Evolutionary conservation across 2,797 vertebrate species (phyloP), one percentile per base, ranked within the genome.

Genomic region (Margarornis squamiger): DNA sequence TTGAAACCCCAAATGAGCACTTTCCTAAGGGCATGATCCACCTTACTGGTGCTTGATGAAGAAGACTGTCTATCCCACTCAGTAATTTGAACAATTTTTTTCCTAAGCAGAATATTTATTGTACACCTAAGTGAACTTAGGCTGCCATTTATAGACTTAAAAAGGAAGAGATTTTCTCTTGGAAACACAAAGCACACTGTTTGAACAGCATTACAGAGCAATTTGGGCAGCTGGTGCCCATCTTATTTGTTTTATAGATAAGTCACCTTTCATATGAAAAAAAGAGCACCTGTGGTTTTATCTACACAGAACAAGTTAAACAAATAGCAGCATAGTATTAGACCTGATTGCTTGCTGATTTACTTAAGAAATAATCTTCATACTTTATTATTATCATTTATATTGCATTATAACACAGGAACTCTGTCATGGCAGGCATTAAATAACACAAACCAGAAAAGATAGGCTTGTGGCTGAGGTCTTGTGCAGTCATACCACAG

Each of bases 231-330:
- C 94, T 96, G 95, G 86, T 17, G 13, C 78, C 67, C 91, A 94
- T 71, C 34, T 82, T 91, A 92, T 95, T 97, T 95, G 91, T 86
- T 96, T 96, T 95, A 89, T 65, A 94, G 88, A 79, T 82, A 93
- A 93, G 71, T 83, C 92, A 96, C 81, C 88, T 72, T 92, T 86
- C 74, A 71, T 77, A 89, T 30, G 38, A 92, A 82, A 85, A 79
- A 89, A 86, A 46, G 39, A 90, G 66, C 90, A 94, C 72, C 88
- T 95, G 71, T 90, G 84, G 84, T 89, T 93, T 95, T 94, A 95
- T 85, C 84, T 77, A 65, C 61, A 48, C 24, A 43, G 63, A 92
- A 77, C 24, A 87, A 91, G 52, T 82, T 71, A 94, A 97, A 94
- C 72, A 95, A 96, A 94, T 68, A 89, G 52, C 74, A 92, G 48